Conservation (phyloP, 2,797 vertebrate genomes). For the Erethizon dorsatum region DNA sequence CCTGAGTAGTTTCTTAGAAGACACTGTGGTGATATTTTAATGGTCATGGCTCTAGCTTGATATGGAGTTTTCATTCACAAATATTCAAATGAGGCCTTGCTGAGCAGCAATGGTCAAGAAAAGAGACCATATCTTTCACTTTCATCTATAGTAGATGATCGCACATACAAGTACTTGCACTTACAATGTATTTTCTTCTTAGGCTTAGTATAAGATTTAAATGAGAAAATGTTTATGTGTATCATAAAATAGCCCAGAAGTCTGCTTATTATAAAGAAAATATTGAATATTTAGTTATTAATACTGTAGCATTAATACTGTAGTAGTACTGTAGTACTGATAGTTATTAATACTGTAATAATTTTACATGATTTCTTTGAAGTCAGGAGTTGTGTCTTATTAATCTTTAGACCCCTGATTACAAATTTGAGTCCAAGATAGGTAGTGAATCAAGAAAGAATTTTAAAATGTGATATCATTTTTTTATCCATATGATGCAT, state of each 20-base stretch:
- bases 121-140: neutral
- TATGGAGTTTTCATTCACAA: neutral
- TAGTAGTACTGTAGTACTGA: neutral
- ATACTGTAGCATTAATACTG: neutral
- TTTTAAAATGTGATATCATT: neutral
- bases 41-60: neutral
- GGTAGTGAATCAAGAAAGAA: constrained; percentile 1
- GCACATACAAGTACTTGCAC: neutral
- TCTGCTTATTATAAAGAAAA: neutral
- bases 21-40: neutral
- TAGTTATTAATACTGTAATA: neutral
- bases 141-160: neutral
- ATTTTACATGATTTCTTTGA: constrained; percentile 38
- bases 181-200: neutral
- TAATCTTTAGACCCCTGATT: neutral
- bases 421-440: neutral
- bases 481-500: neutral
- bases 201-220: neutral
- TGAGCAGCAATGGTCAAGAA: neutral
- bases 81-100: neutral
- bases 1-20: neutral
- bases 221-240: constrained; percentile 15
- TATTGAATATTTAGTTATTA: constrained; percentile 6
- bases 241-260: neutral
- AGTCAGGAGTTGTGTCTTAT: neutral